These are phyloP conservation scores for Mustelus asterias DNA, from an alignment of 2,113 vertebrate genomes.

Conservation along the genomic window DNA sequence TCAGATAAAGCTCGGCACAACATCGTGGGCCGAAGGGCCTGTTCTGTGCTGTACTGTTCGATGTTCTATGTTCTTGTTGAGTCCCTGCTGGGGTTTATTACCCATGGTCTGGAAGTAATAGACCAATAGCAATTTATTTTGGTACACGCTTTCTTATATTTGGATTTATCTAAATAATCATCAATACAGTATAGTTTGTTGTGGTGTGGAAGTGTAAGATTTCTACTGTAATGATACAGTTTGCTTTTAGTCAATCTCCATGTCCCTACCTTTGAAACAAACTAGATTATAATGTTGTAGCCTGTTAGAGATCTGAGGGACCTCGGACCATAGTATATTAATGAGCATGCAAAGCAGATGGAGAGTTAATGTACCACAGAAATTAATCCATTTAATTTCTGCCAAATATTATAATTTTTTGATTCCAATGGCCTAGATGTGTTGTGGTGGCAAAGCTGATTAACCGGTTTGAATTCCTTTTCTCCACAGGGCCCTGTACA, in stretches of 20 bases:
- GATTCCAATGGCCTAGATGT: neutral
- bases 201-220: neutral
- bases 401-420: neutral
- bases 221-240: neutral
- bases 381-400: neutral
- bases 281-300: neutral
- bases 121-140: neutral
- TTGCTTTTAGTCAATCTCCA: neutral
- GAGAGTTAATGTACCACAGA: neutral
- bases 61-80: neutral
- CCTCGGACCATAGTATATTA: neutral
- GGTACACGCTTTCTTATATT: neutral
- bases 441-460: neutral
- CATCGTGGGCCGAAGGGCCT: too few species aligned
- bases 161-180: neutral
- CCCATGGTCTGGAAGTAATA: neutral
- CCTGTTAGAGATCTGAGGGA: neutral
- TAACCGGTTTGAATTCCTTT: constrained; percentile 30
- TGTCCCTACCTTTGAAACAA: neutral
- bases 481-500: constrained; percentile 81
- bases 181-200: neutral
- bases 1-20: too few species aligned
- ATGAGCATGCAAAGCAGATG: neutral
- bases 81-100: neutral
- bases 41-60: too few species aligned